phyloP scores from a whole-genome alignment of 2,888 invertebrate species.

The Tortrix viridana region DNA sequence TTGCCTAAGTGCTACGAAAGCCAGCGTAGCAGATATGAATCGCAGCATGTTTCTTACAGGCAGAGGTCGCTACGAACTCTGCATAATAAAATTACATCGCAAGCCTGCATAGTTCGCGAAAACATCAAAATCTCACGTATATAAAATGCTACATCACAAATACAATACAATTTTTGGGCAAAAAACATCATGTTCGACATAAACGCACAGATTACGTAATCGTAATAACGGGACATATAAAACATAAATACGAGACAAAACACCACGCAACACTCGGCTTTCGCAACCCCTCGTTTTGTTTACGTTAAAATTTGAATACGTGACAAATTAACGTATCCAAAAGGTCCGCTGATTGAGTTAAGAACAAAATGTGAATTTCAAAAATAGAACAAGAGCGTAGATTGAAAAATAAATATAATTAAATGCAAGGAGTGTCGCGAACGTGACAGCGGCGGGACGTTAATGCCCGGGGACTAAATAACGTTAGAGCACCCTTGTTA shows the following conservation, averaged over 20 bases:
- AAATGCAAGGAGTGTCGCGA: constrained; percentile 64
- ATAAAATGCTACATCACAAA: too few species aligned
- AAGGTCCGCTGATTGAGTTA: constrained; percentile 38
- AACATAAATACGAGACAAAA: constrained; percentile 19
- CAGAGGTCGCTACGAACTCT: too few species aligned
- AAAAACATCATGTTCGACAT: neutral
- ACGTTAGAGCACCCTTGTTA: constrained; percentile 81
- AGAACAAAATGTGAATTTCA: constrained; percentile 33
- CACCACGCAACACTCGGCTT: constrained; percentile 1
- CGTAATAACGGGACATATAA: constrained; percentile 14
- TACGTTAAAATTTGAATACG: constrained; percentile 33
- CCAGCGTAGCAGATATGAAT: too few species aligned
- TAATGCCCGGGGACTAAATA: constrained; percentile 76
- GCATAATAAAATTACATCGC: too few species aligned
- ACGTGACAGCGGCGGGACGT: constrained; percentile 69
- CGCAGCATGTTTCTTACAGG: too few species aligned
- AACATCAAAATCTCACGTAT: too few species aligned
- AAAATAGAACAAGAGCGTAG: constrained; percentile 54
- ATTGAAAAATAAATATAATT: constrained; percentile 74
- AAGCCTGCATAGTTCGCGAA: too few species aligned
- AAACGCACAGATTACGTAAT: constrained; percentile 2
- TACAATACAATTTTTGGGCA: neutral
- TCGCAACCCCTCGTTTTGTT: constrained; percentile 15
- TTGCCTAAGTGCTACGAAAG: too few species aligned
- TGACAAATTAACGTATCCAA: constrained; percentile 38